Evolutionary conservation across 2,113 vertebrate species (phyloP).

Genomic region (Sitta europaea): DNA sequence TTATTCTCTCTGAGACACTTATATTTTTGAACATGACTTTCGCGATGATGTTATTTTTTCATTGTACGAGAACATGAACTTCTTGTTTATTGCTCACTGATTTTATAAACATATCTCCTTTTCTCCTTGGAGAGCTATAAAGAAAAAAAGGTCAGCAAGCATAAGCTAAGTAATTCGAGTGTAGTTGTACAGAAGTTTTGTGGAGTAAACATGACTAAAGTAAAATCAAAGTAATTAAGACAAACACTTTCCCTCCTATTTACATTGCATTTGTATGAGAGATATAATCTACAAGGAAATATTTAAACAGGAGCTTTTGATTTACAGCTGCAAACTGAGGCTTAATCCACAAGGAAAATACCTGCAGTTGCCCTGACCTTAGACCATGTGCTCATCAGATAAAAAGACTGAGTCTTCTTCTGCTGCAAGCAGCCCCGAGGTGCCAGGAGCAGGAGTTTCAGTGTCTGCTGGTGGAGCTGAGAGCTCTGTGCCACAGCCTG

Average conservation of each 20-base stretch:
- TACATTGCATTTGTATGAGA: not conserved
- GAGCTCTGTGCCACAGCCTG: accelerated
- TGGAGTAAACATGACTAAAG: not conserved
- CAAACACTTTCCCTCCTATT: not conserved
- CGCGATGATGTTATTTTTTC: constrained; percentile 32
- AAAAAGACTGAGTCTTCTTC: not conserved
- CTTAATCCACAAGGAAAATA: not conserved
- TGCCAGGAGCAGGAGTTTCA: not conserved
- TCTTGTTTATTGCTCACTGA: constrained; percentile 37
- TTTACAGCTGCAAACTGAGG: not conserved
- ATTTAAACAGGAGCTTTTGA: not conserved
- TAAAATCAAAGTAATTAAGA: not conserved
- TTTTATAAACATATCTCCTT: constrained; percentile 27
- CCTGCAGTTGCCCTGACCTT: not conserved
- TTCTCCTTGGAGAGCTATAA: constrained; percentile 17
- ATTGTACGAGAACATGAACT: constrained; percentile 34
- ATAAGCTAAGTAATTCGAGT: not conserved
- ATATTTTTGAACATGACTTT: constrained; percentile 37
- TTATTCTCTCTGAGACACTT: constrained; percentile 10
- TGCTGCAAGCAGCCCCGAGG: not conserved
- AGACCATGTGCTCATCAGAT: not conserved
- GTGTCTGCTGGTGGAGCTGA: not conserved
- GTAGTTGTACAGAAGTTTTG: not conserved
- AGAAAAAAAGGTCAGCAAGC: not conserved
- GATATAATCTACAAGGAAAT: not conserved